Conservation (phyloP, 2,888 invertebrate species). For the Julus scandinavius region DNA sequence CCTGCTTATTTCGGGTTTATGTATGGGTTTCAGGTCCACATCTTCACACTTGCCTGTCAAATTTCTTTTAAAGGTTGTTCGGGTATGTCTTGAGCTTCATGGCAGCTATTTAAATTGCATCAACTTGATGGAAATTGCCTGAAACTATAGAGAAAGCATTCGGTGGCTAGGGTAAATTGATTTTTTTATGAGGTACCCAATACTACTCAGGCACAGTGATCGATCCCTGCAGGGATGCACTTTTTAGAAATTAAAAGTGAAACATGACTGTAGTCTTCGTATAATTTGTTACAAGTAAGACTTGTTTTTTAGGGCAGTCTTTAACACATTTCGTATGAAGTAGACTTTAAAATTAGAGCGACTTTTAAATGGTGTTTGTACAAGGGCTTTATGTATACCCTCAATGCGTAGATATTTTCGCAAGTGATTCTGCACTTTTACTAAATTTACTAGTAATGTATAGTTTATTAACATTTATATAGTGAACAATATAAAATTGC, state of each 20-base stretch:
- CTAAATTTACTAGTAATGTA: too few relatives aligned
- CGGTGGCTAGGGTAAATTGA: slow-evolving; percentile 1
- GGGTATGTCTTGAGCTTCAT: neutral
- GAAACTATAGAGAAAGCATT: slow-evolving; percentile 12
- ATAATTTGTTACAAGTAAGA: neutral
- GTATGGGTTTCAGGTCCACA: slow-evolving; percentile 14
- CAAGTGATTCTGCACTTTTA: too few relatives aligned
- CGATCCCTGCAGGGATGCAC: neutral
- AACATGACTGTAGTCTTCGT: neutral
- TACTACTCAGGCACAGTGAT: neutral
- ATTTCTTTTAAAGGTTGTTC: neutral
- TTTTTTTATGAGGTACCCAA: neutral
- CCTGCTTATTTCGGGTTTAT: slow-evolving; percentile 19
- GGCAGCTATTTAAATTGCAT: slow-evolving; percentile 6
- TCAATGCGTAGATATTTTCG: too few relatives aligned
- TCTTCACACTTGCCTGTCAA: slow-evolving; percentile 27
- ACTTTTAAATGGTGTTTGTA: neutral
- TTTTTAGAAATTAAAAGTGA: neutral
- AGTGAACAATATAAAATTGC: too few relatives aligned
- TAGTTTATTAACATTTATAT: too few relatives aligned
- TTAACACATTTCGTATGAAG: neutral
- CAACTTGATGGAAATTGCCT: slow-evolving; percentile 27
- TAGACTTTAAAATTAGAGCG: neutral
- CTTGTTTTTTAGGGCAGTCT: neutral
- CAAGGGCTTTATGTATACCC: too few relatives aligned